Evolutionary conservation across 2,888 invertebrate genomes (phyloP).

Genomic region (Diplolepis rosae): DNA sequence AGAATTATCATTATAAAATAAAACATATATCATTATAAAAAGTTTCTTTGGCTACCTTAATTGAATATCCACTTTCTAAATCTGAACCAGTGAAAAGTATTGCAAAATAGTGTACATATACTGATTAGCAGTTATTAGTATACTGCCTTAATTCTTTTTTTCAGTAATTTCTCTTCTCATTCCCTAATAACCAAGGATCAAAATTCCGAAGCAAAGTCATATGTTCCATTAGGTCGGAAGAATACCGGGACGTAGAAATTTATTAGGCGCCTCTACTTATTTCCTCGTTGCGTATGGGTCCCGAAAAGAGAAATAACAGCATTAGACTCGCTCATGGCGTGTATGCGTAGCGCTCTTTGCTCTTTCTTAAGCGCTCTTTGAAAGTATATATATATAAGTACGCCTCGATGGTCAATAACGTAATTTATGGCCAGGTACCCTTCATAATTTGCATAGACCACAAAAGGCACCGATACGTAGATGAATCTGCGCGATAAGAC

Average conservation of each 20-base stretch:
- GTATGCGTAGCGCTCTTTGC: slow-evolving; percentile 43
- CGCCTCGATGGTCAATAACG: slow-evolving; percentile 61
- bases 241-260: slow-evolving; percentile 1
- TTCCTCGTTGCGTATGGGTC: slow-evolving; percentile 32
- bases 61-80: too few species aligned
- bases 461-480: slow-evolving; percentile 66
- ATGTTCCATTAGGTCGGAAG: background rate
- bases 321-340: slow-evolving; percentile 46
- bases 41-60: too few species aligned
- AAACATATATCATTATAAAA: too few species aligned
- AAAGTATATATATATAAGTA: slow-evolving; percentile 40
- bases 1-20: too few species aligned
- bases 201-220: slow-evolving; percentile 13
- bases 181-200: background rate
- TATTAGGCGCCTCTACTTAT: slow-evolving; percentile 30
- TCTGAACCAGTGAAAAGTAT: too few species aligned
- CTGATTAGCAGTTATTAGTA: too few species aligned
- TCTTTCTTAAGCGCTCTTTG: slow-evolving; percentile 34
- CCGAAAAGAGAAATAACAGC: slow-evolving; percentile 46
- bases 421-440: slow-evolving; percentile 63
- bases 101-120: too few species aligned
- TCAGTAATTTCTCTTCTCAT: background rate
- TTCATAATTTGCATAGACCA: slow-evolving; percentile 67
- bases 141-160: too few species aligned
- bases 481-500: slow-evolving; percentile 64